Base-by-base conservation (phyloP, 2,113 vertebrate species). In the Microcebus lehilahytsara region DNA sequence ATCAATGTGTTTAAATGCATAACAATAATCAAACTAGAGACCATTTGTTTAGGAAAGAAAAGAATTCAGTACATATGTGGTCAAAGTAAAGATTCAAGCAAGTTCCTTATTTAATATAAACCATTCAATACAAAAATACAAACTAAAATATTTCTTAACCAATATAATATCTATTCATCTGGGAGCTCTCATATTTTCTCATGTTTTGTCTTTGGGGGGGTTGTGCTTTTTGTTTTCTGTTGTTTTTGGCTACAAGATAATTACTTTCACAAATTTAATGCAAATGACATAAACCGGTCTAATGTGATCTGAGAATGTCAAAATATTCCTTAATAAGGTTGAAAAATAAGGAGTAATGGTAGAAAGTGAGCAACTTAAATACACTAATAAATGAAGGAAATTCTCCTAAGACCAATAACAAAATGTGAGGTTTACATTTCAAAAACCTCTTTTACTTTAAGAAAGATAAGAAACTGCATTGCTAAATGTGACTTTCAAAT, bases 151-250 rank as follows among this genome's bases (percentile, higher is more conserved):
- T 93, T 94, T 49, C 23, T 46, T 53, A 19, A 30, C 69, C n/a
- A 71, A 17, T 8, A 2, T 84, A 66, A 85, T 87, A 37, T 40
- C 60, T 85, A 27, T n/a, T 46, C 25, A 79, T 25, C 0, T 94
- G 74, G 34, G 9, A 79, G 79, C 32, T 95, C 81, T 96, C 58
- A 8, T 93, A 11, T 85, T 91, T 34, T 95, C 81, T 94, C 51
- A 5, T 92, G 96, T 46, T 42, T 96, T 80, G 32, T 58, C 53
- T 77, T 79, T 78, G 53, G 27, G 34, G 1, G 9, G 34, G 42
- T 94, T 96, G n/a, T 27, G 78, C 20, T 37, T 62, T 14, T 80
- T 79, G 11, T 12, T 46, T 85, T 97, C 32, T 12, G 46, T 86
- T 97, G 37, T 71, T 88, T 51, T 81, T 56, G 32, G 37, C 32